Percentiles rank a stretch among this genome's conserved stretches.
Evolutionary conservation across 2,797 vertebrate species (phyloP).

Genomic region (Enteromius trimaculatus): DNA sequence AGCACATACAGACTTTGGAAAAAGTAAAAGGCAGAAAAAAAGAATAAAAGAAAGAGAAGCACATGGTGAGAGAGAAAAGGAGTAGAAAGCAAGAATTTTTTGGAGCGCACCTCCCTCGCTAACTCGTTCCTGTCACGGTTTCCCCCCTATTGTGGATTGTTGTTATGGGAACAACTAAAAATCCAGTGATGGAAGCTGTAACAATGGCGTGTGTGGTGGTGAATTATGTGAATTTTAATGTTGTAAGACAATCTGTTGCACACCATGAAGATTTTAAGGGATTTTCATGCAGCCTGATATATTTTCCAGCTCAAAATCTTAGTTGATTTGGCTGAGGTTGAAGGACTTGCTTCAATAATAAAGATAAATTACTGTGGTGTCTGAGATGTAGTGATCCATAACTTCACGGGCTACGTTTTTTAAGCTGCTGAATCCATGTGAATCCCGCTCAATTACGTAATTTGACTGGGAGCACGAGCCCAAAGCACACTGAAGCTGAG

Average conservation of each 20-base stretch:
- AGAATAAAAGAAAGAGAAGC: neutral
- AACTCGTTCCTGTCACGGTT: slow-evolving; percentile 19
- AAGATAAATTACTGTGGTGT: neutral
- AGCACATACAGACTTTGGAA: neutral
- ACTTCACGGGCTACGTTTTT: neutral
- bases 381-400: slow-evolving; percentile 18
- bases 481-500: slow-evolving; percentile 16
- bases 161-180: slow-evolving; percentile 39
- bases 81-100: neutral
- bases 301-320: slow-evolving; percentile 22
- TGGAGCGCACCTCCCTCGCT: slow-evolving; percentile 7
- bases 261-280: slow-evolving; percentile 7
- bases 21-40: neutral
- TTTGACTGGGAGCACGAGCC: slow-evolving; percentile 3
- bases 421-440: slow-evolving; percentile 25
- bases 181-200: slow-evolving; percentile 6
- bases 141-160: neutral
- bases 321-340: neutral
- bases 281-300: slow-evolving; percentile 21
- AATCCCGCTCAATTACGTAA: slow-evolving; percentile 19
- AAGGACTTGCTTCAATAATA: slow-evolving; percentile 15
- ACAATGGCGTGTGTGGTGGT: neutral
- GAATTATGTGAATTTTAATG: slow-evolving; percentile 8
- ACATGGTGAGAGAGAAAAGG: neutral
- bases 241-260: slow-evolving; percentile 34